Base-by-base conservation (phyloP, 2,797 vertebrate species). In the Apogon hyalosoma region DNA sequence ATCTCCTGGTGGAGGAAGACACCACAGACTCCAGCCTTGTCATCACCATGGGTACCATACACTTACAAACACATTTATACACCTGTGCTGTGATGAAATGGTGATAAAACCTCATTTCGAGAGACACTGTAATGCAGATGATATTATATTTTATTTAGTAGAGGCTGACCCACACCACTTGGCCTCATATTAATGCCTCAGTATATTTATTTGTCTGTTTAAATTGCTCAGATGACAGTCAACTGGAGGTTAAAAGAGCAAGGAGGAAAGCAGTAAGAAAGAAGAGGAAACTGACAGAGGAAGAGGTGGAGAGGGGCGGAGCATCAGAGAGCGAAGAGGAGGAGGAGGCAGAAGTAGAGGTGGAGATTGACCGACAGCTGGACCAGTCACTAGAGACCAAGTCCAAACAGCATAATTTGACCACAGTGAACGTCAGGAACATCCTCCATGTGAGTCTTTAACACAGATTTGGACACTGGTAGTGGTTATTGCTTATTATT, bases 401-500 rank as follows among this genome's bases (percentile, higher is more conserved):
- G 45, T 98, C 98, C 11, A 96, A 94, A 12, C 97, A 97, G 24
- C 97, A 98, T 88, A 98, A 97, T 68, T 87, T 99, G 83, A 99
- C 97, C 0, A 95, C 94, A 0, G 95, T 96, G 68, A 99, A 99
- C 0, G 97, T 99, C 19, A 88, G 95, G 1, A 98, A 95, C 90
- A 99, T 99, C 75, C 92, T 99, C 21, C 98, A 99, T 0, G 98
- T 99, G 84, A 95, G 97, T 16, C 3, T 6, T 28, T 12, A 36
- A 36, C 14, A 31, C 11, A 36, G 33, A 4, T 51, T 12, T 64
- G 24, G 24, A 28, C 5, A 4, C 2, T 28, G 24, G 24, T 13
- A 42, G 6, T 13, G n/a, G 12, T 13, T 12, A 2, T 41, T 42
- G 3, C 12, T 13, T 42, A 15, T 42, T 42, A 42, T 13, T 42